phyloP scores from a whole-genome alignment of 2,888 invertebrate species.

The Himalopsyche japonica region DNA sequence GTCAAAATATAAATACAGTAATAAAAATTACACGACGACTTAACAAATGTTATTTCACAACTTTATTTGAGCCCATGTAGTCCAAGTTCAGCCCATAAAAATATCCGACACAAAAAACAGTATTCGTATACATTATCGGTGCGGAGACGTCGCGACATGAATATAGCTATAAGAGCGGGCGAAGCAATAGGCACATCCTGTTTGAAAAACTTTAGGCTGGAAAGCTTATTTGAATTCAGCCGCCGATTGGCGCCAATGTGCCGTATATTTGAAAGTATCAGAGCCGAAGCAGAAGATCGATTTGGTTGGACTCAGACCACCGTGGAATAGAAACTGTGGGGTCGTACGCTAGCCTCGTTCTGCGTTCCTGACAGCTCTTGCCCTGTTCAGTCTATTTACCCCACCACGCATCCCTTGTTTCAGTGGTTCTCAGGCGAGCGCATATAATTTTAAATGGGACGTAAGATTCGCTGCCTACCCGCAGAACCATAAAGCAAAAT shows the following conservation, averaged over 20 bases:
- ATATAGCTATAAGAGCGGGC: neutral
- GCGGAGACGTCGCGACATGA: neutral
- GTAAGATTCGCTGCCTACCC: too few species aligned
- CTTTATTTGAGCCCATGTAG: neutral
- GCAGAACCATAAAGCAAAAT: too few species aligned
- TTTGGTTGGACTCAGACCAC: constrained; percentile 6
- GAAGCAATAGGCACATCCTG: neutral
- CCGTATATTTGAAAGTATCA: constrained; percentile 11
- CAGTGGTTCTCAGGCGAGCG: neutral
- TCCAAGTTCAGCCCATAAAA: neutral
- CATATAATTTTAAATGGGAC: neutral
- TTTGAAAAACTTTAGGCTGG: constrained; percentile 18
- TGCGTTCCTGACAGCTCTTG: constrained; percentile 25
- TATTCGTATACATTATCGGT: neutral
- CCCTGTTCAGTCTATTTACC: neutral
- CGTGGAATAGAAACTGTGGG: neutral
- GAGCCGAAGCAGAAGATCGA: constrained; percentile 20
- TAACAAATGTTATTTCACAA: neutral
- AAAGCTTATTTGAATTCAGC: constrained; percentile 22
- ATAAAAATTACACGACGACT: neutral
- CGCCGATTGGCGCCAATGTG: constrained; percentile 34
- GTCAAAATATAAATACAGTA: neutral
- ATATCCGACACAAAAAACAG: neutral
- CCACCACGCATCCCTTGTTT: neutral
- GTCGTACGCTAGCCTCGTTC: constrained; percentile 12